Percentiles rank a stretch among this genome's conserved stretches.
Evolutionary conservation across 2,888 invertebrate genomes (phyloP).

Genomic region (Abrostola triplasia): DNA sequence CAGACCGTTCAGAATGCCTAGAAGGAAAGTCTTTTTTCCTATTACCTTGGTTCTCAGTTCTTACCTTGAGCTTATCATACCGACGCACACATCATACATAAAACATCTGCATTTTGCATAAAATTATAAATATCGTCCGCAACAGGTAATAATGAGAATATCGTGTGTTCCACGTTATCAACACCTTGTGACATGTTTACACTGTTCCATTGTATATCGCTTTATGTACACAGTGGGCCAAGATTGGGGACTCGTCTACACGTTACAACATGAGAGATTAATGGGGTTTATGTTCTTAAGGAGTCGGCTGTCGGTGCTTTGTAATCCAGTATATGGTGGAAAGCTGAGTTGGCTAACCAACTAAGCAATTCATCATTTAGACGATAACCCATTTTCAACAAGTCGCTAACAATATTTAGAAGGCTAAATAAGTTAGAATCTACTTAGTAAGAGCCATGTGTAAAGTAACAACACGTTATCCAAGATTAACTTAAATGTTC

Average conservation of each 20-base stretch:
- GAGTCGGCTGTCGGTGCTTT: no score
- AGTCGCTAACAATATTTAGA: no score
- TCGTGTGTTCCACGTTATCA: slow-evolving; percentile 61
- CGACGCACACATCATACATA: slow-evolving; percentile 8
- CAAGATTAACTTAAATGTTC: no score
- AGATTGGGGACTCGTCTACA: slow-evolving; percentile 1
- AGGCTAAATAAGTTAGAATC: no score
- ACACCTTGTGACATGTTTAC: not conserved
- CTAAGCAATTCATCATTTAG: no score
- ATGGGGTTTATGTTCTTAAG: slow-evolving; percentile 1
- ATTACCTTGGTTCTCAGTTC: slow-evolving; percentile 9
- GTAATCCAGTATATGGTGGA: no score
- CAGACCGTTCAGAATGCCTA: no score
- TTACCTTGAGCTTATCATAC: slow-evolving; percentile 21
- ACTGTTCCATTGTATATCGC: slow-evolving; percentile 3
- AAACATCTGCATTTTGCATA: slow-evolving; percentile 30
- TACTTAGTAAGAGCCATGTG: no score
- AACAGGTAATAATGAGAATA: slow-evolving; percentile 59
- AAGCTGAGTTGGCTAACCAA: no score
- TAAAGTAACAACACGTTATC: no score
- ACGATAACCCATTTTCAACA: no score
- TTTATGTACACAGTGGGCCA: not conserved
- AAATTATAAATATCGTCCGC: slow-evolving; percentile 14
- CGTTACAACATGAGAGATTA: slow-evolving; percentile 1
- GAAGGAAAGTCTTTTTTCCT: slow-evolving; percentile 6